Evolutionary conservation across 2,888 invertebrate species (phyloP), one percentile per base, ranked within the genome.

Genomic region (Chrysopilus asiliformis): DNA sequence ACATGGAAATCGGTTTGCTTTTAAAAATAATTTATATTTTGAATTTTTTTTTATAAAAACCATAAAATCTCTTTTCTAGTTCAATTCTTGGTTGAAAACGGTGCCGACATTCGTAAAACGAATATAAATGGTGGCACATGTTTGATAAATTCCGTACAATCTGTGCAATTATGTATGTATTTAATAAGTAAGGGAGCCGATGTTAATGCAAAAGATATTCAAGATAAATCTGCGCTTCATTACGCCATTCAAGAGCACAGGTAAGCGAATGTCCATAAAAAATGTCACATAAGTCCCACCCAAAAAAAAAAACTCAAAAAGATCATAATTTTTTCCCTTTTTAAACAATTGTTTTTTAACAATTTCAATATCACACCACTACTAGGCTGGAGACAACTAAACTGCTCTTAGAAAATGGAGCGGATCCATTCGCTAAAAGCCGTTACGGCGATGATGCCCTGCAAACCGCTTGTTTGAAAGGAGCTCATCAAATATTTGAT

Each of bases 101-200:
- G 84, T 42, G 86, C 86, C n/a, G 80, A 86, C 61, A 77, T 87
- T 47, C 74, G 78, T 49, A 74, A 74, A 47, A 75, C 90, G 4
- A 91, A 91, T 65, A 81, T 83, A 58, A 86, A 85, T 64, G 91
- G 91, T 39, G 91, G 91, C 41, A 90, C 91, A 2, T 91, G 91
- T 60, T 70, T 93, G 43, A 91, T 93, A 50, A 93, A 93, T 65
- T 81, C 87, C 2, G 89, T 91, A 45, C 91, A 91, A 66, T 84
- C 83, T 49, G 76, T 76, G 40, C 72, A 75, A 39, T 68, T 93
- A 32, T 90, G 89, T 60, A 71, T 75, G 41, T 85, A 76, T 63
- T 68, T 91, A 44, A 71, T 93, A 40, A 64, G 72, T 49, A 76
- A 79, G 56, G 87, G 87, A 32, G 90, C 84, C 3, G 71, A 75